phyloP scores from a whole-genome alignment of 2,888 invertebrate genomes.

The Eurois occulta region DNA sequence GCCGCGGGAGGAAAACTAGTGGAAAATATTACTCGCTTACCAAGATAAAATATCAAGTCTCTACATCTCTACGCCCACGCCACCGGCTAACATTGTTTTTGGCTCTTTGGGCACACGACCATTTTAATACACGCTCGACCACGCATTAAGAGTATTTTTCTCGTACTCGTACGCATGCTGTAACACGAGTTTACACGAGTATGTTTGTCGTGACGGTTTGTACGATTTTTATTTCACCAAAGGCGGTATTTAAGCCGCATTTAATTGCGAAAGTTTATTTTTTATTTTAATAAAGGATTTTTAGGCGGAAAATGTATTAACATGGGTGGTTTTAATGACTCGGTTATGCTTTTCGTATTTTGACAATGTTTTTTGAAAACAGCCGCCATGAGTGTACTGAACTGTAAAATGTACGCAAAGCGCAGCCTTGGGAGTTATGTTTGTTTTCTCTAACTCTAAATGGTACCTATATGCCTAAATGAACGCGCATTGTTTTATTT shows the following conservation, averaged over 20 bases:
- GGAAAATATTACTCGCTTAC: neutral
- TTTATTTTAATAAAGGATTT: constrained; percentile 37
- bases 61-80: constrained; percentile 25
- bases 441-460: neutral
- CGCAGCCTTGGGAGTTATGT: neutral
- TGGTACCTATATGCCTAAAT: too few relatives aligned
- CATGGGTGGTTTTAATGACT: constrained; percentile 39
- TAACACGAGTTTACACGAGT: constrained; percentile 43
- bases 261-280: constrained; percentile 61
- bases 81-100: constrained; percentile 50
- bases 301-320: constrained; percentile 22
- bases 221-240: constrained; percentile 56
- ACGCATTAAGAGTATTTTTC: constrained; percentile 31
- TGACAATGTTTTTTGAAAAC: constrained; percentile 5
- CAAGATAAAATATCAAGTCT: neutral
- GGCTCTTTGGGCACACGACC: constrained; percentile 34
- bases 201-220: constrained; percentile 49
- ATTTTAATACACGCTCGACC: constrained; percentile 47
- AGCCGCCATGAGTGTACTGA: neutral
- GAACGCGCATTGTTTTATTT: neutral
- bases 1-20: too few relatives aligned
- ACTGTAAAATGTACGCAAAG: neutral
- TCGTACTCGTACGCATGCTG: constrained; percentile 22
- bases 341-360: constrained; percentile 4
- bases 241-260: constrained; percentile 50